These are phyloP conservation scores for Dasysyrphus tricinctus DNA, from an alignment of 2,888 invertebrate genomes.

Conservation along the genomic window DNA sequence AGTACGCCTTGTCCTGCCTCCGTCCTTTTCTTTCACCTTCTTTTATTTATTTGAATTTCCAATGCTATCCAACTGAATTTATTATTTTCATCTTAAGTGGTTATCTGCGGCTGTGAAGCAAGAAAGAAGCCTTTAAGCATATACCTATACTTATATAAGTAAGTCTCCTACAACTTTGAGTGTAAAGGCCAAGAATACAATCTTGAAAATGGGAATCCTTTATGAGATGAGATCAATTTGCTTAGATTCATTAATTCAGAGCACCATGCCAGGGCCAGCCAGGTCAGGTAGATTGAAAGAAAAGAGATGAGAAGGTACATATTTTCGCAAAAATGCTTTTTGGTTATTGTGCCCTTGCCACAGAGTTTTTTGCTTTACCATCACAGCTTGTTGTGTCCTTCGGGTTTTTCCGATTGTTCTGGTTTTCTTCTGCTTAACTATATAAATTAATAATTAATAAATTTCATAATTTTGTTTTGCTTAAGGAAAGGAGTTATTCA, in stretches of 20 bases:
- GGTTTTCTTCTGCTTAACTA: neutral
- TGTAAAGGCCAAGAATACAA: constrained; percentile 30
- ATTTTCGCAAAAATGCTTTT: constrained; percentile 8
- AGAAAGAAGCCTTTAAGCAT: constrained; percentile 4
- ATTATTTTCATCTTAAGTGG: constrained; percentile 73
- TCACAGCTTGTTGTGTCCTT: constrained; percentile 20
- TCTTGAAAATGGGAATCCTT: constrained; percentile 57
- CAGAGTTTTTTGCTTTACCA: constrained; percentile 26
- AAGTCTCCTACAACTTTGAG: neutral
- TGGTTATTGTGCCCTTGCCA: constrained; percentile 39
- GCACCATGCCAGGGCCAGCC: neutral
- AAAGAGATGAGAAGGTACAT: constrained; percentile 34
- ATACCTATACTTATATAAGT: neutral
- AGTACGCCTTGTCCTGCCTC: constrained; percentile 16
- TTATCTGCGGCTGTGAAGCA: constrained; percentile 63
- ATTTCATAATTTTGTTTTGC: constrained; percentile 73
- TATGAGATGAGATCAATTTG: constrained; percentile 72
- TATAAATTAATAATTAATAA: constrained; percentile 66
- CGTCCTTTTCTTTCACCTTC: constrained; percentile 48
- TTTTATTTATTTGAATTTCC: constrained; percentile 73
- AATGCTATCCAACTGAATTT: constrained; percentile 71
- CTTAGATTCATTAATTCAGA: constrained; percentile 56
- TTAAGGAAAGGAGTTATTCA: constrained; percentile 58
- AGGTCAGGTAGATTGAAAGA: neutral
- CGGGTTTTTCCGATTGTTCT: neutral